Percentiles rank a stretch among this genome's conserved stretches.
These are phyloP conservation scores for Phoenicopterus ruber DNA, from an alignment of 2,113 vertebrate genomes.

Conservation along the genomic window DNA sequence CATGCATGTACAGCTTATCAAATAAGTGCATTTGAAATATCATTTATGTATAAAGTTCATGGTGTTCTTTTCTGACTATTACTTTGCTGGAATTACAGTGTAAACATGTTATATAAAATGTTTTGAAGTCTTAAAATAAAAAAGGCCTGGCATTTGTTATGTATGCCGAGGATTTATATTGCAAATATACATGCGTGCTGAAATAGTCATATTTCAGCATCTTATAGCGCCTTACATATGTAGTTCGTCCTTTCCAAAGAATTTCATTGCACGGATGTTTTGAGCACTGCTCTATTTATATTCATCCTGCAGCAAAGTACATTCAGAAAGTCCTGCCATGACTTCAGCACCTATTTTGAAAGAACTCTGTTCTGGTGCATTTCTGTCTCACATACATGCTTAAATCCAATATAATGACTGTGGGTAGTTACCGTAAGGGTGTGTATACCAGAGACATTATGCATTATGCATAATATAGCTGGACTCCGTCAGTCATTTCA, in stretches of 20 bases:
- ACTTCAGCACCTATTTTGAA: slow-evolving; percentile 30
- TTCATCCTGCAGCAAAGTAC: slow-evolving; percentile 10
- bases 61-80: slow-evolving; percentile 5
- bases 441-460: background rate
- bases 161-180: background rate
- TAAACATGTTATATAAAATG: slow-evolving; percentile 57
- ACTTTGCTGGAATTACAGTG: background rate
- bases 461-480: background rate
- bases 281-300: slow-evolving; percentile 35
- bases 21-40: background rate
- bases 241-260: slow-evolving; percentile 28
- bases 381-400: background rate
- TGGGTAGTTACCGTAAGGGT: background rate
- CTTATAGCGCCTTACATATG: background rate
- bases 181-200: background rate
- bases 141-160: background rate
- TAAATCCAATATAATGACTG: background rate
- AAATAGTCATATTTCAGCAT: slow-evolving; percentile 11
- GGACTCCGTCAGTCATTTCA: background rate
- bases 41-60: background rate
- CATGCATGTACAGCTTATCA: background rate
- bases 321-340: background rate
- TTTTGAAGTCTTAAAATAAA: slow-evolving; percentile 42
- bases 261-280: slow-evolving; percentile 22
- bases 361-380: background rate